A percentile compares a stretch with the other conserved stretches of the same genome.
These are phyloP conservation scores for Theocolax elegans DNA, from an alignment of 1,140 invertebrate species.

Conservation along the genomic window DNA sequence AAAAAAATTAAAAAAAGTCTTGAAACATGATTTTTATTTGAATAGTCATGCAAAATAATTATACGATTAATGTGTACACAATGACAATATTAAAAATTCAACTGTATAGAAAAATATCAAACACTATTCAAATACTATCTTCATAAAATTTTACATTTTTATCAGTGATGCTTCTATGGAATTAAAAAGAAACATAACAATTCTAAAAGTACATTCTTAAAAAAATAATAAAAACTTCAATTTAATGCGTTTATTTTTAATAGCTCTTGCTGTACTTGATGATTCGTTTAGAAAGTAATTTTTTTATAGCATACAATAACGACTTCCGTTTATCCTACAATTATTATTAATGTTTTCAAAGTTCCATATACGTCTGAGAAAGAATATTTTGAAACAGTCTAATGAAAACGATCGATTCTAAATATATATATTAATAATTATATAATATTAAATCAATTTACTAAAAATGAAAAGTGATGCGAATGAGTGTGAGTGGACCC, in stretches of 20 bases:
- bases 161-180: no score
- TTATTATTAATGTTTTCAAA: not conserved
- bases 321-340: slow-evolving; percentile 17
- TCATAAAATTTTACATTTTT: no score
- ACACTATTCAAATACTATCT: no score
- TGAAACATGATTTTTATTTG: no score
- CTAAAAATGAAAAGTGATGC: not conserved
- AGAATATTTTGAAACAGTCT: slow-evolving; percentile 13
- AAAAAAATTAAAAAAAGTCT: no score
- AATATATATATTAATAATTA: slow-evolving; percentile 14
- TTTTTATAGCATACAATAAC: not conserved
- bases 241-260: not conserved
- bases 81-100: no score
- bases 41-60: no score
- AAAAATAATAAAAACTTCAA: slow-evolving; percentile 12
- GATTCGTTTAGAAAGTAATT: slow-evolving; percentile 19
- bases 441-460: slow-evolving; percentile 13
- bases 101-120: no score
- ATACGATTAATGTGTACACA: no score
- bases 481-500: not conserved
- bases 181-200: not conserved
- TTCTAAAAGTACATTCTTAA: slow-evolving; percentile 10
- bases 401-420: not conserved
- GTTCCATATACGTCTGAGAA: not conserved
- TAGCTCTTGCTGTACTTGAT: slow-evolving; percentile 9